Conservation (phyloP, 2,113 vertebrate species). For the Heliornis fulica region DNA sequence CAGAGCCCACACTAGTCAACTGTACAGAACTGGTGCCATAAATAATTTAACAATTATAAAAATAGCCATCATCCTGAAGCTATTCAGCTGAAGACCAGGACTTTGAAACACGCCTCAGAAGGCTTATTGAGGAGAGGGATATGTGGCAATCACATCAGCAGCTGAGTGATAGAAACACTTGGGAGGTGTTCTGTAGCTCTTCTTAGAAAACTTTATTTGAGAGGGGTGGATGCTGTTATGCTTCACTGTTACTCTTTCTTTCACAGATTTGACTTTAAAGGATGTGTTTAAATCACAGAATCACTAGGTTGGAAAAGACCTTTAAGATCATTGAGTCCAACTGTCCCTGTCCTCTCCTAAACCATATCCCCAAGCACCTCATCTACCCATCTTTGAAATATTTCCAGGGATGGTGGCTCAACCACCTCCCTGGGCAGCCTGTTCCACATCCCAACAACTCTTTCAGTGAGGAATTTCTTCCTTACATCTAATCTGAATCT, state of each 20-base stretch:
- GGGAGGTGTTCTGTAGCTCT: not conserved
- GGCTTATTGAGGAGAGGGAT: not conserved
- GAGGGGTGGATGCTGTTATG: not conserved
- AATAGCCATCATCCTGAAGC: not conserved
- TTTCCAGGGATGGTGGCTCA: too few relatives aligned
- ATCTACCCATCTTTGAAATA: too few relatives aligned
- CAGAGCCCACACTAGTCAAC: not conserved
- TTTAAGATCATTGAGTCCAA: too few relatives aligned
- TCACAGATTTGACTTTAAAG: not conserved
- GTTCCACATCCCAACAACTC: too few relatives aligned
- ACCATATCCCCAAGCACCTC: too few relatives aligned
- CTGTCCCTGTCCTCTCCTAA: too few relatives aligned
- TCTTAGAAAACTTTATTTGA: not conserved
- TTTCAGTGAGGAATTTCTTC: too few relatives aligned
- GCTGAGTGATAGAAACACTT: not conserved
- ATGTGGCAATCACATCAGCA: not conserved
- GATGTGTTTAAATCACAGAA: not conserved
- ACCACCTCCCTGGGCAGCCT: too few relatives aligned
- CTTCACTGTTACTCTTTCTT: not conserved
- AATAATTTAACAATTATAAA: not conserved
- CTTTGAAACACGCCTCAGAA: not conserved
- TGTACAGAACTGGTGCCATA: not conserved
- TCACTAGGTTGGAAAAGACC: too few relatives aligned
- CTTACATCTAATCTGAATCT: too few relatives aligned
- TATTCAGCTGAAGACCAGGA: not conserved